Percentiles rank a stretch among this genome's conserved stretches.
Evolutionary conservation across 2,797 vertebrate genomes (phyloP).

Genomic region (Aotus griseimembra): DNA sequence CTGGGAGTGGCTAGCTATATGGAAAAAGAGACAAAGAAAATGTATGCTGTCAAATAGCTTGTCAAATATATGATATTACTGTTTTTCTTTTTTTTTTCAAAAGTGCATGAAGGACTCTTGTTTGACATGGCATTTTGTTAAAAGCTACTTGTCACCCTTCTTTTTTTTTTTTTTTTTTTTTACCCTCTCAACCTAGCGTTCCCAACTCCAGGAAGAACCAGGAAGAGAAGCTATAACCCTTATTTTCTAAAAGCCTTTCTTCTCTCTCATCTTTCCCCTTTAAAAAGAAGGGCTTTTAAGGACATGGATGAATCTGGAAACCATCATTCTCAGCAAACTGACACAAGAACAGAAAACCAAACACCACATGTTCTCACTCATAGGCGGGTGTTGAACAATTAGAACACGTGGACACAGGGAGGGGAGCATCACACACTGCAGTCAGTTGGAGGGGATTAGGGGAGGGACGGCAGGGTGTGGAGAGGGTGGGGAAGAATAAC

Average conservation of each 20-base stretch:
- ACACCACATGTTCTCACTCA: no score
- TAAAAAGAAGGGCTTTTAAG: background rate
- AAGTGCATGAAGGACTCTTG: background rate
- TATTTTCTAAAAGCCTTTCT: background rate
- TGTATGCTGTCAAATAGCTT: background rate
- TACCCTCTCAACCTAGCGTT: background rate
- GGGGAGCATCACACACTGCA: no score
- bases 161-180: background rate
- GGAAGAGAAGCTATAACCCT: background rate
- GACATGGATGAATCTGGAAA: no score
- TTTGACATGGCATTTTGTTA: background rate
- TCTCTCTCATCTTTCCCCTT: background rate
- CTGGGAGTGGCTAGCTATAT: background rate
- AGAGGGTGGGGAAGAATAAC: no score
- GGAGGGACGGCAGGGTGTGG: no score
- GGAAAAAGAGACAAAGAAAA: background rate
- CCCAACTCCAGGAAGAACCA: background rate
- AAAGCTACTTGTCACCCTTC: background rate
- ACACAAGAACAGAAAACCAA: no score
- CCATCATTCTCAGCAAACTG: no score
- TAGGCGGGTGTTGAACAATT: no score
- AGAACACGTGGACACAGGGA: no score
- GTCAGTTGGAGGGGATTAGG: no score
- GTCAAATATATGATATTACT: background rate
- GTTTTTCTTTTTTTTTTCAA: slow-evolving; percentile 7